Evolutionary conservation across 2,113 vertebrate genomes (phyloP), one percentile per base, ranked within the genome.

Genomic region (Mirounga angustirostris): DNA sequence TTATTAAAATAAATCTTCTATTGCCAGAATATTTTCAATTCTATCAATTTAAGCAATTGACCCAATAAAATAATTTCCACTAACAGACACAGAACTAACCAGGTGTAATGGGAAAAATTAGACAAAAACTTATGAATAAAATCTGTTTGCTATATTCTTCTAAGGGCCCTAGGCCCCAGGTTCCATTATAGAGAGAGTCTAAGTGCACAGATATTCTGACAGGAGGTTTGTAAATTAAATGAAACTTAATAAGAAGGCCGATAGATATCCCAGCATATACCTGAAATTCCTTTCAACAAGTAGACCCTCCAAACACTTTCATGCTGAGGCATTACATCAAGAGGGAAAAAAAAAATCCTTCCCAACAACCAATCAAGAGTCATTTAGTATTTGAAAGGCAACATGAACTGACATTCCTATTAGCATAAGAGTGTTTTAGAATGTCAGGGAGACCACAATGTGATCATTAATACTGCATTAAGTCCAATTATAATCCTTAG

Each of bases 401-500:
- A 89, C 65, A 89, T 93, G 59, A 98, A 79, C 28, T 92, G 59
- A 71, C 80, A 96, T 24, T 97, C 5, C 8, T 83, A 83, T 78
- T 95, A 96, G 59, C 40, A 81, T 90, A 96, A 92, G 26, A 86
- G 30, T 92, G 50, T 92, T 89, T 97, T 92, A 80, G 28, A 97
- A 95, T 89, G 59, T 96, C 93, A 93, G 43, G 33, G 52, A 95
- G 18, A 94, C n/a, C 71, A 97, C 63, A 92, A 52, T 95, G 54
- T 97, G 86, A 90, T 67, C 50, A 85, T 91, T 97, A 94, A 74
- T 82, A 94, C 76, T 94, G 15, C 61, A 95, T 93, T 98, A 96
- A 96, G 59, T 78, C 73, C 71, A 98, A 92, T 94, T 96, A 95
- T 95, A 96, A 94, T 95, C 89, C 36, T 94, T 97, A 97, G 61